Conservation (phyloP, 1,140 invertebrate species). For the Matsumurasca onukii region DNA sequence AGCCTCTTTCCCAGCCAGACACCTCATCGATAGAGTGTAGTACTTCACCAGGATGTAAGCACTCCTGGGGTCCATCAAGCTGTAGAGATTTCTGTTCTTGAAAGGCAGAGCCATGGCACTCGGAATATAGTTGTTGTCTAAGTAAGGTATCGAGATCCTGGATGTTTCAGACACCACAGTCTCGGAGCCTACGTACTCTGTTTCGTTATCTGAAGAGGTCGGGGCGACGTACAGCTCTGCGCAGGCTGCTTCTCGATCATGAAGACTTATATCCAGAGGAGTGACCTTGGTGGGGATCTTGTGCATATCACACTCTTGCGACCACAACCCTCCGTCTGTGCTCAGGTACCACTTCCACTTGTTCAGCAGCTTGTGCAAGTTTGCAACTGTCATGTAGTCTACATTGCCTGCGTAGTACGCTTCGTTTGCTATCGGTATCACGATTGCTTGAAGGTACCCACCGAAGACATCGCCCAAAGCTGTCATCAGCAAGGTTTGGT, state of each 20-base stretch:
- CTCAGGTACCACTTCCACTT: slow-evolving; percentile 31
- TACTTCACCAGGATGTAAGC: slow-evolving; percentile 36
- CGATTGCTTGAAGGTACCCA: slow-evolving; percentile 36
- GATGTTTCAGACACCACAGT: slow-evolving; percentile 12
- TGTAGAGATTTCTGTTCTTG: slow-evolving; percentile 34
- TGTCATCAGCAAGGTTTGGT: background rate
- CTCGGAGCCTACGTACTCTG: background rate
- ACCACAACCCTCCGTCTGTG: slow-evolving; percentile 37
- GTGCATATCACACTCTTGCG: slow-evolving; percentile 30
- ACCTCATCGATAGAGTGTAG: slow-evolving; percentile 37
- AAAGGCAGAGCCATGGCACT: slow-evolving; percentile 38
- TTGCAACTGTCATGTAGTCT: slow-evolving; percentile 28
- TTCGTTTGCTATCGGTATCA: slow-evolving; percentile 32
- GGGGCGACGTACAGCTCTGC: slow-evolving; percentile 3
- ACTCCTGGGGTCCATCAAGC: slow-evolving; percentile 30
- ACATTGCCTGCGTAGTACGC: slow-evolving; percentile 36
- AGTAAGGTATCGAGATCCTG: slow-evolving; percentile 35
- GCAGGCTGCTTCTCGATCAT: slow-evolving; percentile 31
- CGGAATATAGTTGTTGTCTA: slow-evolving; percentile 36
- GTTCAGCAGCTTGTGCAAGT: slow-evolving; percentile 28
- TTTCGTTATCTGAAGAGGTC: background rate
- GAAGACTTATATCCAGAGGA: slow-evolving; percentile 25
- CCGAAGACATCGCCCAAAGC: slow-evolving; percentile 38
- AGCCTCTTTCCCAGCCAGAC: slow-evolving; percentile 14
- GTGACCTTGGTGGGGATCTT: slow-evolving; percentile 33